Conservation (phyloP, 1,140 invertebrate species). For the Holcopasites calliopsidis region DNA sequence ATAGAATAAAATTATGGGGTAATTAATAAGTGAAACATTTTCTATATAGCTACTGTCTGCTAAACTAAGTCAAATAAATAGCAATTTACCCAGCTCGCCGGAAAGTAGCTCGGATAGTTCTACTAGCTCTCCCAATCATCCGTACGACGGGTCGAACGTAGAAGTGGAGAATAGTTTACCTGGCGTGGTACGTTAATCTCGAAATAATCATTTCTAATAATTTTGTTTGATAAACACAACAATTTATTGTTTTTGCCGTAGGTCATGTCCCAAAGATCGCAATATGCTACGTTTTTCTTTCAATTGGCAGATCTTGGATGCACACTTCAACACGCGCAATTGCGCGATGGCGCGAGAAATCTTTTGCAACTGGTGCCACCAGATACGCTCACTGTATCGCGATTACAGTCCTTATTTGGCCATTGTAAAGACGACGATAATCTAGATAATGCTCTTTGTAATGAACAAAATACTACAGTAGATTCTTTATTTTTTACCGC, state of each 20-base stretch:
- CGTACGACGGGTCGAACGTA: conserved; percentile 87
- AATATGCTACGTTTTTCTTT: conserved; percentile 93
- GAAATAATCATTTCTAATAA: neutral
- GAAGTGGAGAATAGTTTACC: conserved; percentile 94
- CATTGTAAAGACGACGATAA: conserved; percentile 70
- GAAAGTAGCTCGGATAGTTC: conserved; percentile 93
- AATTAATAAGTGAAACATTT: neutral
- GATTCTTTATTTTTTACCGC: conserved; percentile 88
- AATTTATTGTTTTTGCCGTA: conserved; percentile 72
- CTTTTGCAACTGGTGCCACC: conserved; percentile 95
- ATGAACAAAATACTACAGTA: conserved; percentile 81
- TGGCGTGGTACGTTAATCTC: conserved; percentile 87
- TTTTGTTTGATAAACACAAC: neutral
- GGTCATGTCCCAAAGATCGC: conserved; percentile 88
- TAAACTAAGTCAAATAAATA: conserved; percentile 90
- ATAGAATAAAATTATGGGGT: neutral
- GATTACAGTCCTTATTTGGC: conserved; percentile 82
- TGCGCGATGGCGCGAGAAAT: conserved; percentile 92
- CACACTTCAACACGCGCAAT: conserved; percentile 86
- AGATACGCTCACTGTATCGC: conserved; percentile 87
- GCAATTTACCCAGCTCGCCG: conserved; percentile 91
- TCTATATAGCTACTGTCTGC: conserved; percentile 87
- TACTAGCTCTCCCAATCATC: conserved; percentile 91
- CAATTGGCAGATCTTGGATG: conserved; percentile 94
- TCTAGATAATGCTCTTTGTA: conserved; percentile 69